Evolutionary conservation across 1,140 invertebrate genomes (phyloP).

Genomic region (Rhyacophila brunnea): DNA sequence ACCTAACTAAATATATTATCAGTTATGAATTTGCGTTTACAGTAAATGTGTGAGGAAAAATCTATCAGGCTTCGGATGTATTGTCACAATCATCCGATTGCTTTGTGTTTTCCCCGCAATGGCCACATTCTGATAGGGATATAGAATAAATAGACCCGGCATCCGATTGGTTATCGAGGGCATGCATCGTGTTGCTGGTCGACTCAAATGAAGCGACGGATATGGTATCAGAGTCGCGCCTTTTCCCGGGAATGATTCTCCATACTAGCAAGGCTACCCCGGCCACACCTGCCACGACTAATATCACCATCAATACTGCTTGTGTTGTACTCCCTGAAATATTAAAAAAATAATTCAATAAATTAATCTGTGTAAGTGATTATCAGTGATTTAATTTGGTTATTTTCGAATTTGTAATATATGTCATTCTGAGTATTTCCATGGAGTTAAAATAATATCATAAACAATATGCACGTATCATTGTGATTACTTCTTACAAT

Average conservation of each 20-base stretch:
- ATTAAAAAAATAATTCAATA: background rate
- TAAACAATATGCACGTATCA: too few species aligned
- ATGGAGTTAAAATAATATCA: too few species aligned
- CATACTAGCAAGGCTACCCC: slow-evolving; percentile 50
- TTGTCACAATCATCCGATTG: slow-evolving; percentile 46
- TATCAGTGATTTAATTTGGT: too few species aligned
- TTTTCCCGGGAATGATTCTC: slow-evolving; percentile 51
- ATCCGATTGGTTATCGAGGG: slow-evolving; percentile 39
- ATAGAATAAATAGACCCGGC: slow-evolving; percentile 52
- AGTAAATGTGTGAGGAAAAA: too few species aligned
- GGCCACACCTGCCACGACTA: slow-evolving; percentile 50
- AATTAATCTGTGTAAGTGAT: too few species aligned
- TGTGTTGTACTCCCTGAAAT: slow-evolving; percentile 31
- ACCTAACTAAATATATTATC: too few species aligned
- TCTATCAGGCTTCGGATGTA: slow-evolving; percentile 48
- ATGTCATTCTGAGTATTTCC: too few species aligned
- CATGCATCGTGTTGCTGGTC: slow-evolving; percentile 18
- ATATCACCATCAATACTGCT: slow-evolving; percentile 46
- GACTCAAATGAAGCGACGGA: slow-evolving; percentile 28
- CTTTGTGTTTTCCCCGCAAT: slow-evolving; percentile 40
- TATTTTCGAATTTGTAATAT: too few species aligned
- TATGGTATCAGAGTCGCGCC: slow-evolving; percentile 40
- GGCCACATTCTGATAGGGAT: slow-evolving; percentile 50
- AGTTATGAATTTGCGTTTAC: too few species aligned
- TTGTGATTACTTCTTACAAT: too few species aligned